A percentile compares a stretch with the other conserved stretches of the same genome.
These are phyloP conservation scores for Muscicapa comitata DNA, from an alignment of 2,797 vertebrate genomes.

Conservation along the genomic window DNA sequence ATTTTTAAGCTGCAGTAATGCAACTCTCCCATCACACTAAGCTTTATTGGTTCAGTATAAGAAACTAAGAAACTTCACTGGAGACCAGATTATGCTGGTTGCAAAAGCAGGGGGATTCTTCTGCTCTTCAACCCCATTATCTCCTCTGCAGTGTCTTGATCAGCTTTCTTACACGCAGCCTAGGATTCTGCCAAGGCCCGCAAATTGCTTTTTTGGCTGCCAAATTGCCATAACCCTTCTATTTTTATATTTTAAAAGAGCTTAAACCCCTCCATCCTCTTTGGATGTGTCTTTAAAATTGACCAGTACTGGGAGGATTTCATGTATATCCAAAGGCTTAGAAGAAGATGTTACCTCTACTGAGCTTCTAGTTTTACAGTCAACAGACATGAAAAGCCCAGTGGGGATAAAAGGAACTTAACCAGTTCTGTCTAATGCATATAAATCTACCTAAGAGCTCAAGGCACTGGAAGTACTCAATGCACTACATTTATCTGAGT, in stretches of 20 bases:
- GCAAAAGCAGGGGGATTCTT: slow-evolving; percentile 63
- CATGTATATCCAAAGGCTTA: slow-evolving; percentile 80
- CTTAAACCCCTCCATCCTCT: slow-evolving; percentile 81
- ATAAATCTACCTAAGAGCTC: slow-evolving; percentile 85
- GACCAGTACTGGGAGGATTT: slow-evolving; percentile 80
- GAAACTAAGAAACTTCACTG: slow-evolving; percentile 88
- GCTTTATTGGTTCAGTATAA: slow-evolving; percentile 82
- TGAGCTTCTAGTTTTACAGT: slow-evolving; percentile 80
- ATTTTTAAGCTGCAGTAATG: slow-evolving; percentile 76
- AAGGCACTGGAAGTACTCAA: slow-evolving; percentile 76
- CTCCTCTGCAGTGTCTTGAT: slow-evolving; percentile 74
- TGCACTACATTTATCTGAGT: slow-evolving; percentile 62
- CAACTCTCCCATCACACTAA: slow-evolving; percentile 79
- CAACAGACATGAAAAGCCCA: slow-evolving; percentile 81
- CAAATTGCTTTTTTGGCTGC: slow-evolving; percentile 78
- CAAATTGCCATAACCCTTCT: slow-evolving; percentile 82
- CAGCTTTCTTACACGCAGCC: slow-evolving; percentile 76
- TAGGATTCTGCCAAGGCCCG: slow-evolving; percentile 69
- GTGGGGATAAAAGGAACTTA: slow-evolving; percentile 81
- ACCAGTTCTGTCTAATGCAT: slow-evolving; percentile 82
- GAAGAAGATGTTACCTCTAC: slow-evolving; percentile 71
- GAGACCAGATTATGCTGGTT: slow-evolving; percentile 83
- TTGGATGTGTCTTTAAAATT: slow-evolving; percentile 82
- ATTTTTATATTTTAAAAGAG: slow-evolving; percentile 80
- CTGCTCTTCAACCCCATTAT: slow-evolving; percentile 76